Evolutionary conservation across 2,797 vertebrate genomes (phyloP).

Genomic region (Astyanax mexicanus): DNA sequence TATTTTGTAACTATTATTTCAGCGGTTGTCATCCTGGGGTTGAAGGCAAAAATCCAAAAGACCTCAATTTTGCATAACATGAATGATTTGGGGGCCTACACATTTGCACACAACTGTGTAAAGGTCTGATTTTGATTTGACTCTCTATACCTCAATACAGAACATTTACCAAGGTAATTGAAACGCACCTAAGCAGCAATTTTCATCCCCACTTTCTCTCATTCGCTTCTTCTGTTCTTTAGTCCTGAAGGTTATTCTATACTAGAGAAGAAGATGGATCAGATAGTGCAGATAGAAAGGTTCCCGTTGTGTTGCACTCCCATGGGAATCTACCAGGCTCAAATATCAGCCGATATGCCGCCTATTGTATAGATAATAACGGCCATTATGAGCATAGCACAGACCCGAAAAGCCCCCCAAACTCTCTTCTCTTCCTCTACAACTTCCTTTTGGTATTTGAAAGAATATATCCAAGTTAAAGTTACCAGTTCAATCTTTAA

Average conservation of each 20-base stretch:
- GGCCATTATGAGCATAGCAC: slow-evolving; percentile 31
- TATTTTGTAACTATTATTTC: too few relatives aligned
- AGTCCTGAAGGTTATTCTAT: neutral
- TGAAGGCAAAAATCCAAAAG: too few relatives aligned
- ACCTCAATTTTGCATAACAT: too few relatives aligned
- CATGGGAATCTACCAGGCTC: slow-evolving; percentile 35
- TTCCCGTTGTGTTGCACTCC: slow-evolving; percentile 44
- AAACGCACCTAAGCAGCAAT: too few relatives aligned
- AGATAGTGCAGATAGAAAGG: slow-evolving; percentile 32
- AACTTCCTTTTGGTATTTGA: neutral
- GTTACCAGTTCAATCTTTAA: neutral
- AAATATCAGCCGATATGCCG: slow-evolving; percentile 46
- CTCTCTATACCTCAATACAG: too few relatives aligned
- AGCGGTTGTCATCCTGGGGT: too few relatives aligned
- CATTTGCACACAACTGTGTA: too few relatives aligned
- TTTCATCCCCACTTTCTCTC: too few relatives aligned
- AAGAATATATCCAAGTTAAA: neutral
- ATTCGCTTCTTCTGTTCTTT: neutral
- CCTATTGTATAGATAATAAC: slow-evolving; percentile 47
- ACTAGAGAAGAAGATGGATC: neutral
- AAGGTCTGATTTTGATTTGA: too few relatives aligned
- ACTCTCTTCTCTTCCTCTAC: neutral
- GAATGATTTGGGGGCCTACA: too few relatives aligned
- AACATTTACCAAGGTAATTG: too few relatives aligned
- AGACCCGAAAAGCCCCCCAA: slow-evolving; percentile 28